Percentiles rank a stretch among this genome's conserved stretches.
These are phyloP conservation scores for Rhynchonycteris naso DNA, from an alignment of 2,797 vertebrate genomes.

Conservation along the genomic window DNA sequence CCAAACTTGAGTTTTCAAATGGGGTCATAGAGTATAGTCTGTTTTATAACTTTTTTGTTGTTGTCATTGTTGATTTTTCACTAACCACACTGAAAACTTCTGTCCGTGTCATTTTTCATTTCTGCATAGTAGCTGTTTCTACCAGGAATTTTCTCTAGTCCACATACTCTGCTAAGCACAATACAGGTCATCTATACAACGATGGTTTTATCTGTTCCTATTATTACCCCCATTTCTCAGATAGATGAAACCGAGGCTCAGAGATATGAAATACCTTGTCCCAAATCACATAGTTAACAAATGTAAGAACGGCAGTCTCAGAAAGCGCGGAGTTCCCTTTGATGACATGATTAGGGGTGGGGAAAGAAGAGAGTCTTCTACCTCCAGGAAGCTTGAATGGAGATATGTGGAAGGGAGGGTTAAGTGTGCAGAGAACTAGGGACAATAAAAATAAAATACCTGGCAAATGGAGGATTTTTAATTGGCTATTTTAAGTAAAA, in stretches of 20 bases:
- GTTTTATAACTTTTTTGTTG: not conserved
- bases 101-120: not conserved
- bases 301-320: not conserved
- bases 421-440: not conserved
- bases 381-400: not conserved
- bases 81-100: not conserved
- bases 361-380: not conserved
- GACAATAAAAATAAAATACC: conserved; percentile 1
- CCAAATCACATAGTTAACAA: not conserved
- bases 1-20: not conserved
- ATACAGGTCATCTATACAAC: not conserved
- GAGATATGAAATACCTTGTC: not conserved
- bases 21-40: not conserved
- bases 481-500: conserved; percentile 53
- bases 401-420: not conserved
- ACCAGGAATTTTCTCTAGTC: not conserved
- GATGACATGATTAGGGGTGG: not conserved
- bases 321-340: conserved; percentile 15
- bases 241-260: not conserved
- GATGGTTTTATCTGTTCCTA: not conserved
- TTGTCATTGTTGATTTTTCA: not conserved
- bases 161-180: not conserved
- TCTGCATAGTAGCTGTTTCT: not conserved
- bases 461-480: conserved; percentile 55
- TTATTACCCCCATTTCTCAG: not conserved